phyloP scores from a whole-genome alignment of 2,113 vertebrate species.

The Melanocharis versteri region DNA sequence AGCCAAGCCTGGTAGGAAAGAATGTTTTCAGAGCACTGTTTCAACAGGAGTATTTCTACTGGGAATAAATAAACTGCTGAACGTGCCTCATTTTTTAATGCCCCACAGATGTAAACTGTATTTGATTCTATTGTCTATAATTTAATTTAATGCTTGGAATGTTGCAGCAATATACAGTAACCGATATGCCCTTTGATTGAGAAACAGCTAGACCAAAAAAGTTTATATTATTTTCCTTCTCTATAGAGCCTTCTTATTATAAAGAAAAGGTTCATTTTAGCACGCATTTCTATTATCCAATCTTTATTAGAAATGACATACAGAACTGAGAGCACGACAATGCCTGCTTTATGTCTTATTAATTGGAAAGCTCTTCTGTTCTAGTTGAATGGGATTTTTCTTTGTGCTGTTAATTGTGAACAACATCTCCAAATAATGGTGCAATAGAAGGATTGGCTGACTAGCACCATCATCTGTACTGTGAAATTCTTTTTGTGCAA shows the following conservation, averaged over 20 bases:
- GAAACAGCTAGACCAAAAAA: not conserved
- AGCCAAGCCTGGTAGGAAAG: not conserved
- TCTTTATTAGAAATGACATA: not conserved
- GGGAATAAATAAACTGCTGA: slow-evolving; percentile 40
- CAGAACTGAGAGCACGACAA: not conserved
- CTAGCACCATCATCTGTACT: not conserved
- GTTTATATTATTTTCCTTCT: not conserved
- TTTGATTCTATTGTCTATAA: slow-evolving; percentile 51
- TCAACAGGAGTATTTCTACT: slow-evolving; percentile 19
- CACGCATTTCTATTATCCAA: not conserved
- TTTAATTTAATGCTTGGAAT: slow-evolving; percentile 62
- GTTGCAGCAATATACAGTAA: slow-evolving; percentile 30
- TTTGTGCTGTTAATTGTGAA: not conserved
- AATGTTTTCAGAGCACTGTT: slow-evolving; percentile 38
- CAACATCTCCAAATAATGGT: not conserved
- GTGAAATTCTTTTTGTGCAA: not conserved
- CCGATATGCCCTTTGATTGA: slow-evolving; percentile 35
- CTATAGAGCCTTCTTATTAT: not conserved
- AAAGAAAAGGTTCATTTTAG: not conserved
- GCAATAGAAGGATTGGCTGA: not conserved
- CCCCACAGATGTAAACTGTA: slow-evolving; percentile 33
- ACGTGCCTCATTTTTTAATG: slow-evolving; percentile 26
- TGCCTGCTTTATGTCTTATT: not conserved
- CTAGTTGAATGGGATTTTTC: not conserved
- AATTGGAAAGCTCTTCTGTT: not conserved